Evolutionary conservation across 2,888 invertebrate species (phyloP).

Genomic region (Hylaea fasciaria): DNA sequence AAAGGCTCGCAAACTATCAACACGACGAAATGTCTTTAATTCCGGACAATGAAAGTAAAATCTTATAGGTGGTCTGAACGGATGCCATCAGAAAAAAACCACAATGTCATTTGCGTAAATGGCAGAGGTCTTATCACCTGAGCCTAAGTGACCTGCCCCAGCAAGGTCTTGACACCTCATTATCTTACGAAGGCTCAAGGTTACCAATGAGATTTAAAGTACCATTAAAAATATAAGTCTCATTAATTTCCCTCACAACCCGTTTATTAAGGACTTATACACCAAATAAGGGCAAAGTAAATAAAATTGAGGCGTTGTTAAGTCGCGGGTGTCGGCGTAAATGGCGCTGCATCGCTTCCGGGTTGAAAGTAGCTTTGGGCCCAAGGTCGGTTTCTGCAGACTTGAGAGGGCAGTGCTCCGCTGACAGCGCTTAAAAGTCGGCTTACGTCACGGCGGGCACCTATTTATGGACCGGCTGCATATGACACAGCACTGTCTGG

Average conservation of each 20-base stretch:
- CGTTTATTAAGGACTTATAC: slow-evolving; percentile 40
- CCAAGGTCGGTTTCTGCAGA: slow-evolving; percentile 65
- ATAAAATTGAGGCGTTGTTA: slow-evolving; percentile 48
- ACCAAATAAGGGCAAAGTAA: slow-evolving; percentile 59
- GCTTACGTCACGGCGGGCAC: slow-evolving; percentile 55
- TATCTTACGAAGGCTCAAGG: slow-evolving; percentile 36
- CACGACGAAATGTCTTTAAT: not conserved
- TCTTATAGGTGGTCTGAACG: slow-evolving; percentile 15
- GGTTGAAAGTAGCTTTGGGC: slow-evolving; percentile 75
- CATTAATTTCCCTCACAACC: slow-evolving; percentile 39
- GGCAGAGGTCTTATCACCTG: slow-evolving; percentile 26
- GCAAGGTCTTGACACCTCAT: slow-evolving; percentile 38
- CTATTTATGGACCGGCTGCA: slow-evolving; percentile 37
- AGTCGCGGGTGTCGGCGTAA: slow-evolving; percentile 45
- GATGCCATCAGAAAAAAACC: slow-evolving; percentile 14
- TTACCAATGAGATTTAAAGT: slow-evolving; percentile 38
- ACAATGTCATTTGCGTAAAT: slow-evolving; percentile 29
- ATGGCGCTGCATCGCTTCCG: slow-evolving; percentile 64
- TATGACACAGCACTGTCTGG: slow-evolving; percentile 26
- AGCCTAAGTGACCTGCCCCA: slow-evolving; percentile 26
- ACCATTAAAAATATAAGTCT: slow-evolving; percentile 39
- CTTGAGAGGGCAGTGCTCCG: slow-evolving; percentile 62
- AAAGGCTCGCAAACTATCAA: too few relatives aligned
- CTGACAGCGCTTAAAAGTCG: slow-evolving; percentile 44
- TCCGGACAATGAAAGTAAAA: slow-evolving; percentile 2